Conservation (phyloP, 2,113 vertebrate species). For the Stercorarius parasiticus region DNA sequence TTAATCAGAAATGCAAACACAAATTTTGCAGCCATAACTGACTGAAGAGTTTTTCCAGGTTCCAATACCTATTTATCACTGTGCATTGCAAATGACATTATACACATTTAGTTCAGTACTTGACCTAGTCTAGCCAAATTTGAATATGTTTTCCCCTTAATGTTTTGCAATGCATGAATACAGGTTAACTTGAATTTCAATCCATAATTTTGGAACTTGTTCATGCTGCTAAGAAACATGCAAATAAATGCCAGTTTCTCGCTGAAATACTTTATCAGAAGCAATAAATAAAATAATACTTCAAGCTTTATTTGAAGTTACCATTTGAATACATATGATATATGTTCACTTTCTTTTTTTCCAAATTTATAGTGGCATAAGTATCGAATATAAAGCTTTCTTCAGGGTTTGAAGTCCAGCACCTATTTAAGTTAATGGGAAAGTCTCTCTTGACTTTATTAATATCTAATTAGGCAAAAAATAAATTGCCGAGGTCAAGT, state of each 20-base stretch:
- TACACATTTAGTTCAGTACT: background rate
- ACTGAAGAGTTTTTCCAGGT: background rate
- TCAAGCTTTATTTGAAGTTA: background rate
- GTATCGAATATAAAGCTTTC: background rate
- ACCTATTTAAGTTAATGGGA: background rate
- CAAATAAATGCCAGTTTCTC: slow-evolving; percentile 9
- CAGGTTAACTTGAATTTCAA: slow-evolving; percentile 12
- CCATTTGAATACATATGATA: background rate
- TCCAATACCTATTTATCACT: background rate
- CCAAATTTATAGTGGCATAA: background rate
- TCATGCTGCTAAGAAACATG: background rate
- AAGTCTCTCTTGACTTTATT: background rate
- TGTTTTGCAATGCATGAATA: background rate
- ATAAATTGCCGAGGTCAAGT: background rate
- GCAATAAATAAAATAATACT: slow-evolving; percentile 13
- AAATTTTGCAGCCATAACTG: background rate
- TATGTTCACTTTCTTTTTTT: background rate
- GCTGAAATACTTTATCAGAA: background rate
- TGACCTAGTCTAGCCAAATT: slow-evolving; percentile 1
- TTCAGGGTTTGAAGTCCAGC: background rate
- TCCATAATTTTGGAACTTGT: slow-evolving; percentile 6
- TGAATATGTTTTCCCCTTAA: background rate
- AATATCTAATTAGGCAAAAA: background rate
- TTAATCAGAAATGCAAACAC: background rate
- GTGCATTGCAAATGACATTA: background rate